These are phyloP conservation scores for Coleophora flavipennella DNA, from an alignment of 2,888 invertebrate species.

Conservation along the genomic window DNA sequence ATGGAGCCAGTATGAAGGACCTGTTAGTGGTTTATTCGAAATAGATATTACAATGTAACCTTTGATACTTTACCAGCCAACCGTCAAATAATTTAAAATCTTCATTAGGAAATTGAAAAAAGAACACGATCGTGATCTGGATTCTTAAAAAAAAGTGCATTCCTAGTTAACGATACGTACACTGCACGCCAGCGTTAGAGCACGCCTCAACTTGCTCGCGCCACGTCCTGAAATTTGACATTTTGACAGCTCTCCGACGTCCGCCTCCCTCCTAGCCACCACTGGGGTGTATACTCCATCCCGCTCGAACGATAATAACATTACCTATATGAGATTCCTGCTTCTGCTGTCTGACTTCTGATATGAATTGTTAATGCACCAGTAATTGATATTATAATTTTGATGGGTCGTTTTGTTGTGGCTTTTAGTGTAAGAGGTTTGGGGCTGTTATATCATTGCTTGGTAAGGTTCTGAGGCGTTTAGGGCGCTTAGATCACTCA, in stretches of 20 bases:
- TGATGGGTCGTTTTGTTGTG: slow-evolving; percentile 57
- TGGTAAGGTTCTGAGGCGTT: neutral
- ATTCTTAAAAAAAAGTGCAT: neutral
- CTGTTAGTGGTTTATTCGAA: too few relatives aligned
- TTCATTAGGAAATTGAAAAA: too few relatives aligned
- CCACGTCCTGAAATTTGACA: slow-evolving; percentile 72
- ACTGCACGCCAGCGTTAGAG: slow-evolving; percentile 62
- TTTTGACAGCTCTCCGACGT: slow-evolving; percentile 73
- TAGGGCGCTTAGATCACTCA: too few relatives aligned
- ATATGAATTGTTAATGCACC: slow-evolving; percentile 72
- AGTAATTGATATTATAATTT: slow-evolving; percentile 70
- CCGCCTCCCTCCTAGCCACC: slow-evolving; percentile 45
- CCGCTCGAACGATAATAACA: slow-evolving; percentile 54
- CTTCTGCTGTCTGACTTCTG: slow-evolving; percentile 59
- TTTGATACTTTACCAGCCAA: too few relatives aligned
- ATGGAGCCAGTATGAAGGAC: too few relatives aligned
- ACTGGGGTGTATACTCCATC: slow-evolving; percentile 29
- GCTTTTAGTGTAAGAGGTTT: slow-evolving; percentile 34
- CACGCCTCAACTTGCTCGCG: slow-evolving; percentile 68
- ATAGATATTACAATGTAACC: too few relatives aligned
- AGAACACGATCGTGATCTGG: too few relatives aligned
- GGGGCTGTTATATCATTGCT: neutral
- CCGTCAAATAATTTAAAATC: too few relatives aligned
- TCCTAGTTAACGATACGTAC: slow-evolving; percentile 16
- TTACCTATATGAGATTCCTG: slow-evolving; percentile 63